phyloP scores from a whole-genome alignment of 2,113 vertebrate genomes.

The Triplophysa tibetana region DNA sequence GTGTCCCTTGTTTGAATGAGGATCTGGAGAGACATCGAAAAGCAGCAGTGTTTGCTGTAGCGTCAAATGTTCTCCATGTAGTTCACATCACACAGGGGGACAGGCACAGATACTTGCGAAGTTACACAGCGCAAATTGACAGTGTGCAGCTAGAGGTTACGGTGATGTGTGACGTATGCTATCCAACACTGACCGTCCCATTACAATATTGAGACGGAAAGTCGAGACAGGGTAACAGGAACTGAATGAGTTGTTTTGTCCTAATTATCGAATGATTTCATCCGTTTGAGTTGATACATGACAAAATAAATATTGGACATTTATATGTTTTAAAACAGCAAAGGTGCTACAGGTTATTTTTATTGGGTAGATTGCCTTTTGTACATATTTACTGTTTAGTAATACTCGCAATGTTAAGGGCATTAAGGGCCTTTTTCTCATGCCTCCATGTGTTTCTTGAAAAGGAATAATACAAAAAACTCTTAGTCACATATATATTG shows the following conservation, averaged over 20 bases:
- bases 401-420: too few relatives aligned
- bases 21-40: background rate
- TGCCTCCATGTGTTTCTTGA: too few relatives aligned
- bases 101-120: background rate
- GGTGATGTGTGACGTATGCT: slow-evolving; percentile 15
- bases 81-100: background rate
- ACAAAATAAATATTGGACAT: too few relatives aligned
- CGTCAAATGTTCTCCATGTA: background rate
- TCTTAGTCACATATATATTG: background rate
- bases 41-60: background rate
- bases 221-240: background rate
- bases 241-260: too few relatives aligned
- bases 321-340: too few relatives aligned
- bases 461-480: background rate
- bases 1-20: background rate
- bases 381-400: too few relatives aligned
- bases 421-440: too few relatives aligned
- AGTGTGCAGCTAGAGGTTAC: slow-evolving; percentile 7
- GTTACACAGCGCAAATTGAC: slow-evolving; percentile 20
- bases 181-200: slow-evolving; percentile 4
- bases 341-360: too few relatives aligned
- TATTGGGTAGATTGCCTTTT: too few relatives aligned
- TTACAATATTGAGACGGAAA: background rate
- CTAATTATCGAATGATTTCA: background rate
- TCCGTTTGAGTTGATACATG: background rate